Base-by-base conservation (phyloP, 2,888 invertebrate species). In the Nematopogon swammerdamellus region DNA sequence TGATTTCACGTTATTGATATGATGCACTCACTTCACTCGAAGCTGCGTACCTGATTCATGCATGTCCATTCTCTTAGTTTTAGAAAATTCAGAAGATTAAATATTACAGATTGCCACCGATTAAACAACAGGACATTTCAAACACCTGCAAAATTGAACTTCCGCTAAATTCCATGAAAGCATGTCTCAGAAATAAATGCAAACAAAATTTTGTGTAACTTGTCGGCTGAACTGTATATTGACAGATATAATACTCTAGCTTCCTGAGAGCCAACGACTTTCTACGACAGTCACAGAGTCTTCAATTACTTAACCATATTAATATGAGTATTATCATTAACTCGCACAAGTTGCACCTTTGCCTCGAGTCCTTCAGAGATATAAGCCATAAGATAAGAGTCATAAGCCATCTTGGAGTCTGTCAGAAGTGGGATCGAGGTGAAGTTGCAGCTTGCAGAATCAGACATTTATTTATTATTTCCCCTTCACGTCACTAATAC, bases 181-280 rank as follows among this genome's bases (percentile, higher is more conserved):
- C 79, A 79, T 79, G 79, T 79, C 79, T 77, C 79, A 79, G 79
- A 77, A 70, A 68, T 61, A 63, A 36, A 14, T 36, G n/a, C 36
- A 36, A 36, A n/a, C n/a, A n/a, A 25, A 25, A 8, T 25, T 36
- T 3, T 14, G 36, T 36, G 11, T 14, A 36, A 36, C 11, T 6
- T 36, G 36, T 14, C n/a, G 5, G 36, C 36, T 36, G 36, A 36
- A 36, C n/a, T 14, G 25, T 25, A 25, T 25, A 25, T 25, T 25
- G 25, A 25, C 25, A 25, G 25, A n/a, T n/a, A n/a, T 25, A 25
- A 25, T 25, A 25, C 25, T 8, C 8, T 25, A 25, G 25, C 25
- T 25, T 25, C 25, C 25, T 25, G 36, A 14, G 11, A 6, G n/a
- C 36, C 36, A 36, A 36, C 36, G 36, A 36, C 36, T 36, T 36